Base-by-base conservation (phyloP, 2,888 invertebrate species). In the Ectemnius lituratus region DNA sequence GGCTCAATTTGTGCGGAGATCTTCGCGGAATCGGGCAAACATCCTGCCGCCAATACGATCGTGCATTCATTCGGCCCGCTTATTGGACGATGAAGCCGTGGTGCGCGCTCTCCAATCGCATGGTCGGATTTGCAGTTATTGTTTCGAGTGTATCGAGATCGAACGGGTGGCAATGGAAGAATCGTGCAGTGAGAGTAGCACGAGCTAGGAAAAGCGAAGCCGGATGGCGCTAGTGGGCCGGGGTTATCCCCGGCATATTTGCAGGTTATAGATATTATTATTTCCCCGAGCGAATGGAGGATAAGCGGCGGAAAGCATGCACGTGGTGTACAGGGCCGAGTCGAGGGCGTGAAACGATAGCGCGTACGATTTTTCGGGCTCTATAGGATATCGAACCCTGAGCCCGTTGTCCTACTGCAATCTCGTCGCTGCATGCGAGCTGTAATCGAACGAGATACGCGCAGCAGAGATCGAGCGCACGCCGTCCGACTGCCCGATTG, bases 381-480 rank as follows among this genome's bases (percentile, higher is more conserved):
- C 62, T 23, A 47, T 62, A 62, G 62, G 23, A 14, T 8, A 46
- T 14, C 37, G 45, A 16, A 20, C 20, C 20, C 20, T 16, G 46
- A 47, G 57, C 8, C 37, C 37, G 37, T 37, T 37, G 37, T 37
- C 37, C 8, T 37, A 4, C 73, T 82, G 83, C 83, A 83, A 83
- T 83, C 83, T 83, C 83, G 81, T 81, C 83, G 84, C 81, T 81
- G 79, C 84, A 85, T 81, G 80, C 83, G 78, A 82, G 83, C 83
- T 85, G 83, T 84, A 83, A 86, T 82, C 80, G 78, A 76, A 81
- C 83, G 85, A 85, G 85, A 85, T 85, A 84, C 79, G 84, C 78
- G 37, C 37, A 37, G 37, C 37, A 37, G 37, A 37, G 37, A 37
- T 6, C 11, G 37, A 37, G 37, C 37, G 37, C 37, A 76, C 78